Evolutionary conservation across 23 tunicate genomes (phyloP), one percentile per base, ranked within the genome.

Genomic region (Ciona savignyi): DNA sequence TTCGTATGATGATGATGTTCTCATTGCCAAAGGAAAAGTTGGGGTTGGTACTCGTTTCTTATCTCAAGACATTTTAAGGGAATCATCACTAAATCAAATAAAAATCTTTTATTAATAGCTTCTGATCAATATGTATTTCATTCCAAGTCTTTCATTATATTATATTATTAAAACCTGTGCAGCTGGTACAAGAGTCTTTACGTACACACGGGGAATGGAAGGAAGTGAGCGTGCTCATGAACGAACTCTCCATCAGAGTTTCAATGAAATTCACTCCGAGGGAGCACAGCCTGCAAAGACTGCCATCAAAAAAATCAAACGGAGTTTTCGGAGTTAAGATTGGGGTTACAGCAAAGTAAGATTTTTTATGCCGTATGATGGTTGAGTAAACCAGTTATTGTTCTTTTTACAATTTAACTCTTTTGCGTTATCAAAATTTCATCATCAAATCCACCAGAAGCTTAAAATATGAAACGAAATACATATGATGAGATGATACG

Each of bases 301-400:
- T 83, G 21, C 89, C 82, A 20, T 89, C 96, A 29, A 75, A 83
- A 60, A 83, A 83, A 56, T 63, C 89, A 0, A 89, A 68, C 49
- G 96, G 96, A 21, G 88, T 79, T 1, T 89, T 89, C 32, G 96
- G 96, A 20, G 96, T 89, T 49, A 89, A 83, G 32, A 74, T 89
- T 28, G 85, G 62, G 21, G 62, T 29, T 23, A 78, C 79, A 6
- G 82, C 89, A 30, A 89, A 83, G 96, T 89, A 78, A 61, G 96
- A 34, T 6, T 6, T 68, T 32, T 42, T 11, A 27, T 49, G 19
- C 61, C 15, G 20, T 49, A 11, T 49, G 61, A 11, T n/a, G n/a
- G n/a, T n/a, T n/a, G n/a, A n/a, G n/a, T n/a, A n/a, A n/a, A n/a
- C n/a, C n/a, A n/a, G n/a, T n/a, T n/a, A n/a, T n/a, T n/a, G n/a